These are phyloP conservation scores for Eulemur mongoz DNA, from an alignment of 2,797 vertebrate species.

Conservation along the genomic window DNA sequence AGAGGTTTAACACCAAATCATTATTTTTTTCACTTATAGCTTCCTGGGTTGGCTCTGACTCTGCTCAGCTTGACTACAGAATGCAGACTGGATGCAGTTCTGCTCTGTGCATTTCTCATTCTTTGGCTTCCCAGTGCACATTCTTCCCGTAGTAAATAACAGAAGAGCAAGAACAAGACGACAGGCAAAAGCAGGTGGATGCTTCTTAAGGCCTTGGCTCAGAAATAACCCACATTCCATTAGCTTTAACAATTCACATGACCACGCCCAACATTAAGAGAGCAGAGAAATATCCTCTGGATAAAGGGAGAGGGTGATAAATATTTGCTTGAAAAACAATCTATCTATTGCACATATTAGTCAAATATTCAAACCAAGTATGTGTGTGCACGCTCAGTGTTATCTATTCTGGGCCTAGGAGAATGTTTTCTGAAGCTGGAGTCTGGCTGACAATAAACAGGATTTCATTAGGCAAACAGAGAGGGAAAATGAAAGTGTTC, in stretches of 20 bases:
- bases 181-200: neutral
- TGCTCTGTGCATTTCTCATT: neutral
- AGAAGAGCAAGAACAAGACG: neutral
- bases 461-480: neutral
- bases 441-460: neutral
- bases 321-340: neutral
- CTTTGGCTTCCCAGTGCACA: neutral
- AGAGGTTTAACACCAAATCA: neutral
- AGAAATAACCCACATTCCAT: neutral
- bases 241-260: neutral
- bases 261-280: neutral
- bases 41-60: neutral
- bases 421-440: neutral
- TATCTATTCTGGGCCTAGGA: neutral
- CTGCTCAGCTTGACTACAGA: neutral
- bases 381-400: neutral
- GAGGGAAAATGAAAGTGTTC: neutral
- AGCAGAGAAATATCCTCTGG: neutral
- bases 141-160: neutral
- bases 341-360: neutral
- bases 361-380: neutral
- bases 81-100: neutral
- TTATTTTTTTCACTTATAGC: neutral
- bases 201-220: neutral
- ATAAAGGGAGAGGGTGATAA: neutral